phyloP scores from a whole-genome alignment of 2,888 invertebrate genomes.

The Athalia rosae region DNA sequence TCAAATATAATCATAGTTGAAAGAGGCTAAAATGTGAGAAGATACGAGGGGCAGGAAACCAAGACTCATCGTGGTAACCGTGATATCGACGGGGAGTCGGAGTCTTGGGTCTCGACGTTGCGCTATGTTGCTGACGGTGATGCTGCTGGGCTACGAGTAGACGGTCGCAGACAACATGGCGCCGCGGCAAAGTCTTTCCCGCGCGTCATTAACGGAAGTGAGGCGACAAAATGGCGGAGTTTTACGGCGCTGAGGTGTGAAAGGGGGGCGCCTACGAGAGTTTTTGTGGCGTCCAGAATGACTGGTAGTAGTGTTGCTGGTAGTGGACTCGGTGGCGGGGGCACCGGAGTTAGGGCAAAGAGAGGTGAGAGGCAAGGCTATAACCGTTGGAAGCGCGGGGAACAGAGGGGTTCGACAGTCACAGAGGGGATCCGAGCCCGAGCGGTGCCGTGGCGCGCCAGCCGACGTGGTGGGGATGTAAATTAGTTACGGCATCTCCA shows the following conservation, averaged over 20 bases:
- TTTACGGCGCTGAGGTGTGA: conserved; percentile 66
- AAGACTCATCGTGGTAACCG: conserved; percentile 51
- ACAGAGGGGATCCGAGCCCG: conserved; percentile 51
- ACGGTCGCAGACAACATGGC: conserved; percentile 72
- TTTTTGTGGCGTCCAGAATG: conserved; percentile 54
- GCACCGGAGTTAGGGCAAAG: conserved; percentile 24
- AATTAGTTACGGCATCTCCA: conserved; percentile 72
- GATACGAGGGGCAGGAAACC: conserved; percentile 52
- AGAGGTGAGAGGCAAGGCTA: conserved; percentile 33
- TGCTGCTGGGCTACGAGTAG: conserved; percentile 49
- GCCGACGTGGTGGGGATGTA: conserved; percentile 64
- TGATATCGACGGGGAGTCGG: conserved; percentile 30
- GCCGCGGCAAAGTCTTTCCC: conserved; percentile 61
- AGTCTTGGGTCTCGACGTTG: neutral
- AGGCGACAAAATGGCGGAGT: conserved; percentile 70
- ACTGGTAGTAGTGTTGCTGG: conserved; percentile 59
- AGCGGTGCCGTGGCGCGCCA: conserved; percentile 49
- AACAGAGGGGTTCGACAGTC: conserved; percentile 35
- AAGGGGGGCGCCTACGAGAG: conserved; percentile 63
- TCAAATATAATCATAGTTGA: neutral
- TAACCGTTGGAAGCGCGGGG: neutral
- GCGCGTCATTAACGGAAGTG: conserved; percentile 72
- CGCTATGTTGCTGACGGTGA: too few species aligned
- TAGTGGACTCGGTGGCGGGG: conserved; percentile 50
- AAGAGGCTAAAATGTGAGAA: conserved; percentile 43